A percentile compares a stretch with the other conserved stretches of the same genome.
phyloP scores from a whole-genome alignment of 1,140 invertebrate genomes.

The Drosophila kepulauana region DNA sequence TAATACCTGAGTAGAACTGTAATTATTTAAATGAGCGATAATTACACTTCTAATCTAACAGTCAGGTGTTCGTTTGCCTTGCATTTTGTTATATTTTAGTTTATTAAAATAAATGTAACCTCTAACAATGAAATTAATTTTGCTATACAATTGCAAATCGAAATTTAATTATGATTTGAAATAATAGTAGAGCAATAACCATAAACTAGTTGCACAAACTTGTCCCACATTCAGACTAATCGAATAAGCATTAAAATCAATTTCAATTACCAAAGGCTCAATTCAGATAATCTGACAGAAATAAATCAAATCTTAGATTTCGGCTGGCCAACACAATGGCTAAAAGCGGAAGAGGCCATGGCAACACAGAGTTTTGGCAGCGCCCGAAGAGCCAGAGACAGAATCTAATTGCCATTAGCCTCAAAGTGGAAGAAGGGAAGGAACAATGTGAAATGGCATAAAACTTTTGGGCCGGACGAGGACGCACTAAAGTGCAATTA shows the following conservation, averaged over 20 bases:
- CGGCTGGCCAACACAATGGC: conserved; percentile 2
- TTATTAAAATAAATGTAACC: background rate
- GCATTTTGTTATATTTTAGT: too few relatives aligned
- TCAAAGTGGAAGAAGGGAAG: background rate
- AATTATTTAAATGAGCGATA: too few relatives aligned
- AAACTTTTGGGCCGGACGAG: conserved; percentile 32
- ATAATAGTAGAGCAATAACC: background rate
- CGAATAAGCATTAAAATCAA: conserved; percentile 13
- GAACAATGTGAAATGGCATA: conserved; percentile 31
- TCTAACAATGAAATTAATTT: background rate
- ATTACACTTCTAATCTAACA: too few relatives aligned
- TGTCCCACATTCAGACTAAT: background rate
- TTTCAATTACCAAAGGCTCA: conserved; percentile 10
- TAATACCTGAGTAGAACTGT: too few relatives aligned
- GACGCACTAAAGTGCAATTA: conserved; percentile 58
- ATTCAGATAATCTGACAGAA: conserved; percentile 14
- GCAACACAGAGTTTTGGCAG: conserved; percentile 13
- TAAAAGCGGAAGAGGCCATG: background rate
- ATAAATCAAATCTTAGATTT: conserved; percentile 10
- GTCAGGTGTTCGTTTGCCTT: too few relatives aligned
- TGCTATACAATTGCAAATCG: background rate
- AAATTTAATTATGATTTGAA: background rate
- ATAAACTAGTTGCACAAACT: too few relatives aligned
- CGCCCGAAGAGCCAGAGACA: background rate
- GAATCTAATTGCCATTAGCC: conserved; percentile 35